These are phyloP conservation scores for Hormiphora californensis DNA, from an alignment of 37 sponge, comb jelly and placozoan species.

Conservation along the genomic window DNA sequence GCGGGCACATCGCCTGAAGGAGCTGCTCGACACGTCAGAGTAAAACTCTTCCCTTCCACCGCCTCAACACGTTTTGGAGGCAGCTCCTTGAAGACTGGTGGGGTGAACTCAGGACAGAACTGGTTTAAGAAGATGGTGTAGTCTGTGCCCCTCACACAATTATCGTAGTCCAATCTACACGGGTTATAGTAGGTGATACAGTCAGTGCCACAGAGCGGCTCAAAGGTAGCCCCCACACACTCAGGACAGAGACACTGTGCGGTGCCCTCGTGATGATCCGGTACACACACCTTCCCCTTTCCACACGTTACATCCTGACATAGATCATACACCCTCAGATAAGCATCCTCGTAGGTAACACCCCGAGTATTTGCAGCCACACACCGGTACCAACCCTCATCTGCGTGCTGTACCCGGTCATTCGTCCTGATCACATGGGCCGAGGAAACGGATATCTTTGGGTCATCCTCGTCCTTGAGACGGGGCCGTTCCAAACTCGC, in stretches of 20 bases:
- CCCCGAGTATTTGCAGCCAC: constrained; percentile 45
- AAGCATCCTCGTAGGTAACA: constrained; percentile 7
- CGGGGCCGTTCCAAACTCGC: neutral
- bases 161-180: constrained; percentile 17
- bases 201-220: constrained; percentile 27
- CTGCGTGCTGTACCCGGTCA: constrained; percentile 1
- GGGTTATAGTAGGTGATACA: constrained; percentile 35
- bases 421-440: constrained; percentile 48
- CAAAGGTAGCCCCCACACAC: neutral
- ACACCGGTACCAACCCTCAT: constrained; percentile 53
- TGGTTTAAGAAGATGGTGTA: constrained; percentile 8
- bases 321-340: constrained; percentile 37
- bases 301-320: constrained; percentile 28
- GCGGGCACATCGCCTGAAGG: constrained; percentile 5
- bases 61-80: neutral
- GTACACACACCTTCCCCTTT: constrained; percentile 36
- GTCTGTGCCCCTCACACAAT: constrained; percentile 36
- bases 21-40: neutral
- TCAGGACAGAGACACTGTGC: constrained; percentile 38
- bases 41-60: neutral
- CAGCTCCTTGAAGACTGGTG: neutral
- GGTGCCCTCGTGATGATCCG: constrained; percentile 13
- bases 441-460: neutral
- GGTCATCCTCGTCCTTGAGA: neutral
- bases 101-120: constrained; percentile 20